phyloP scores from a whole-genome alignment of 2,797 vertebrate genomes.

The Chanos chanos region DNA sequence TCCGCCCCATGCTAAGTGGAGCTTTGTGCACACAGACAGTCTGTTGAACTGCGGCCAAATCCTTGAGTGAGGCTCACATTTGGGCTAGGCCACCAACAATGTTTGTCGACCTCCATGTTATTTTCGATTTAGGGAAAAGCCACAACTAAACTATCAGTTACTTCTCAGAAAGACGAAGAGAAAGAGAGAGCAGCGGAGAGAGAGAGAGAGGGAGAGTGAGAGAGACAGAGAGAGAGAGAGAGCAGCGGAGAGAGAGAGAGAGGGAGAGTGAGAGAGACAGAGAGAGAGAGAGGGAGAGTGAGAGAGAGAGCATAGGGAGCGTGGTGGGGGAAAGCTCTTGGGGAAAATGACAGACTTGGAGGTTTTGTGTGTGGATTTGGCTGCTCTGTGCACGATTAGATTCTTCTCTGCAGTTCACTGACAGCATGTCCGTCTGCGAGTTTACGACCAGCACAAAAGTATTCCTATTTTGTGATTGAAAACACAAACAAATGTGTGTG shows the following conservation, averaged over 20 bases:
- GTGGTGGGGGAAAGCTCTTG: conserved; percentile 2
- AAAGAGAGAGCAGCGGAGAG: too few species aligned
- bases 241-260: conserved; percentile 42
- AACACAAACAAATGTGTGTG: too few species aligned
- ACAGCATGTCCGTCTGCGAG: too few species aligned
- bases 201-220: conserved; percentile 40
- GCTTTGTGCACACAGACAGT: too few species aligned
- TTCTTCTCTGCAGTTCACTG: too few species aligned
- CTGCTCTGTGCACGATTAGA: too few species aligned
- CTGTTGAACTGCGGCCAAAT: conserved; percentile 22
- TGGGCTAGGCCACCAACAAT: conserved; percentile 50
- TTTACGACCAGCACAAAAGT: too few species aligned
- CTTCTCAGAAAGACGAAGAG: conserved; percentile 11
- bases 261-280: conserved; percentile 35
- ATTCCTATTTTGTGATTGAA: too few species aligned
- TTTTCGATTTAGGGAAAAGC: conserved; percentile 62
- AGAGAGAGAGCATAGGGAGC: background rate
- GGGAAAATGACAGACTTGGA: conserved; percentile 47
- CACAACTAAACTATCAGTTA: conserved; percentile 55
- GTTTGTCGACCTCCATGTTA: conserved; percentile 46
- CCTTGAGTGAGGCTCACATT: conserved; percentile 24
- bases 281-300: background rate
- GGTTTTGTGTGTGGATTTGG: conserved; percentile 10
- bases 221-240: conserved; percentile 29
- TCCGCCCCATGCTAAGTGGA: too few species aligned